A percentile compares a stretch with the other conserved stretches of the same genome.
These are phyloP conservation scores for Morpho achilles DNA, from an alignment of 2,888 invertebrate genomes.

Conservation along the genomic window DNA sequence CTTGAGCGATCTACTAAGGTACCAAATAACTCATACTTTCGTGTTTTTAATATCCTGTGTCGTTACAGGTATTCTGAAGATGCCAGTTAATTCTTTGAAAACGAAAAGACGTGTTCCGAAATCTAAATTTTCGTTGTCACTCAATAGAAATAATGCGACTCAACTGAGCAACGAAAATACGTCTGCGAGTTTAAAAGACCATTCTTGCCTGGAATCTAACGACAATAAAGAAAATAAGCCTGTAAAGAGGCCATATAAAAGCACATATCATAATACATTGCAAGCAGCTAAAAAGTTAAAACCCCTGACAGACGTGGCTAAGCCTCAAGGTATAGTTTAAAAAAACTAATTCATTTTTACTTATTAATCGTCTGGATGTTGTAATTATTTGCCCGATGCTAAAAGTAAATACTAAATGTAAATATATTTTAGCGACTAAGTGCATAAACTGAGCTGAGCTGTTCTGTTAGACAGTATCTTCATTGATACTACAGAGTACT, in stretches of 20 bases:
- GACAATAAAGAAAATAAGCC: conserved; percentile 68
- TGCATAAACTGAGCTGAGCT: too few species aligned
- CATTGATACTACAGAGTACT: too few species aligned
- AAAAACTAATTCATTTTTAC: too few species aligned
- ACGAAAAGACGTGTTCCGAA: conserved; percentile 67
- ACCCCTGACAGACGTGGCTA: conserved; percentile 50
- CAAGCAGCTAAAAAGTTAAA: conserved; percentile 67
- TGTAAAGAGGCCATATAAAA: conserved; percentile 54
- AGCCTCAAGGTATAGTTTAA: conserved; percentile 45
- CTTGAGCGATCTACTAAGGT: conserved; percentile 57
- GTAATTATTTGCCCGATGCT: too few species aligned
- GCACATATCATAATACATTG: conserved; percentile 59
- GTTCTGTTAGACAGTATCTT: too few species aligned
- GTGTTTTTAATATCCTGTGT: conserved; percentile 23
- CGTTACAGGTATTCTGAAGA: conserved; percentile 75
- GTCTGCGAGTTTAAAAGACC: conserved; percentile 45
- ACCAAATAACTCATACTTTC: conserved; percentile 44
- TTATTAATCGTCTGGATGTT: too few species aligned
- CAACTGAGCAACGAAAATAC: conserved; percentile 58
- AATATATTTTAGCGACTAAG: too few species aligned
- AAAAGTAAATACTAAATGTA: too few species aligned
- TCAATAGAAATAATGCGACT: conserved; percentile 67
- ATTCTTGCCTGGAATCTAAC: conserved; percentile 40
- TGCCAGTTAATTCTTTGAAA: conserved; percentile 73
- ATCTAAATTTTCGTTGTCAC: conserved; percentile 63